Evolutionary conservation across 92 coral and sea anemone genomes (phyloP).

Genomic region (Diadumene lineata): DNA sequence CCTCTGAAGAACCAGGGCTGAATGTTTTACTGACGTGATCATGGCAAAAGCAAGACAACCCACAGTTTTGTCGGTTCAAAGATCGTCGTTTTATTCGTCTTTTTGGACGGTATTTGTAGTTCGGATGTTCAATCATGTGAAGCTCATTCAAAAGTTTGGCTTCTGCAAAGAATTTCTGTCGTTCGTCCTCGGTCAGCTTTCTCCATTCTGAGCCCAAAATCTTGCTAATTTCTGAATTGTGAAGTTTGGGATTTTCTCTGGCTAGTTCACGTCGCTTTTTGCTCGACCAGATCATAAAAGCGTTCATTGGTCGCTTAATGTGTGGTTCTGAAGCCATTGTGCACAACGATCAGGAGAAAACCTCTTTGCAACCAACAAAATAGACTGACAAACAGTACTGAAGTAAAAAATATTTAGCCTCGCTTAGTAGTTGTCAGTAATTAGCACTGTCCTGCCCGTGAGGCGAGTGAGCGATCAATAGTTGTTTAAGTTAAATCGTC

Average conservation of each 20-base stretch:
- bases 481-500: constrained; percentile 21
- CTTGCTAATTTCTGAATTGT: constrained; percentile 87
- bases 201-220: constrained; percentile 84
- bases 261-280: constrained; percentile 78
- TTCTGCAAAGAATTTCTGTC: constrained; percentile 85
- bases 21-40: constrained; percentile 7
- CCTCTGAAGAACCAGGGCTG: not conserved
- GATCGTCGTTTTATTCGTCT: constrained; percentile 59
- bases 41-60: constrained; percentile 35
- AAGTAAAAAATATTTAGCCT: too few relatives aligned
- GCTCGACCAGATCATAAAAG: constrained; percentile 91
- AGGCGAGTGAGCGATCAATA: constrained; percentile 5
- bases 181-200: constrained; percentile 63
- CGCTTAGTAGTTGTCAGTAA: not conserved
- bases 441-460: constrained; percentile 16
- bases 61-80: constrained; percentile 25
- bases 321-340: constrained; percentile 41
- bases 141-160: constrained; percentile 79
- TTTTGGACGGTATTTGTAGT: constrained; percentile 80
- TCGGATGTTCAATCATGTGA: constrained; percentile 88
- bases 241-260: constrained; percentile 73
- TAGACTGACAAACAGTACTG: not conserved
- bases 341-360: not conserved
- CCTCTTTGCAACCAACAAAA: not conserved
- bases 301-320: constrained; percentile 85